phyloP scores from a whole-genome alignment of 2,113 vertebrate genomes.

The Narcine bancroftii region DNA sequence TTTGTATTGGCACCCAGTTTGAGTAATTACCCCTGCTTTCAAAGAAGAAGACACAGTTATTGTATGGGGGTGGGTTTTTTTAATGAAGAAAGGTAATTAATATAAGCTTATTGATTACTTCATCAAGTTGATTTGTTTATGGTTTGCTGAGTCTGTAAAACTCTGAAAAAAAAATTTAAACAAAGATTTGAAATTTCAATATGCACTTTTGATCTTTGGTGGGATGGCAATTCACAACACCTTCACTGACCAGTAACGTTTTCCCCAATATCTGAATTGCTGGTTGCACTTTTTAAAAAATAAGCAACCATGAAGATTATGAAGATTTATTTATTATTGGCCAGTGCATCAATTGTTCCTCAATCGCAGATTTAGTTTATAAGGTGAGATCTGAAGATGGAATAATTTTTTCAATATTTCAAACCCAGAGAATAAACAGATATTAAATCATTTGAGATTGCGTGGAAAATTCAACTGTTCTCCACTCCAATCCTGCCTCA shows the following conservation, averaged over 20 bases:
- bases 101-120: too few relatives aligned
- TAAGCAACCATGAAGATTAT: background rate
- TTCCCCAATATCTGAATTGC: background rate
- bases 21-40: too few relatives aligned
- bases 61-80: too few relatives aligned
- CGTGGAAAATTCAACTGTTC: background rate
- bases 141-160: too few relatives aligned
- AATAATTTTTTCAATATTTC: constrained; percentile 13
- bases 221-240: background rate
- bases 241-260: background rate
- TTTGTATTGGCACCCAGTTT: too few relatives aligned
- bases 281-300: background rate
- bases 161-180: too few relatives aligned
- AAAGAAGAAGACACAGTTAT: too few relatives aligned
- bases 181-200: background rate
- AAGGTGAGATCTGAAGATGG: background rate
- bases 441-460: background rate
- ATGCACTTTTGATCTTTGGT: background rate
- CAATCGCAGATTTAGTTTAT: constrained; percentile 22
- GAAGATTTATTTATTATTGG: constrained; percentile 17
- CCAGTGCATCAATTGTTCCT: background rate
- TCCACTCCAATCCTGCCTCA: background rate
- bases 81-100: too few relatives aligned
- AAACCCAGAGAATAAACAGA: background rate
- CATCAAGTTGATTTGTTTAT: too few relatives aligned